A percentile compares a stretch with the other conserved stretches of the same genome.
Conservation (phyloP, 2,797 vertebrate species). For the Galagoides demidoff region DNA sequence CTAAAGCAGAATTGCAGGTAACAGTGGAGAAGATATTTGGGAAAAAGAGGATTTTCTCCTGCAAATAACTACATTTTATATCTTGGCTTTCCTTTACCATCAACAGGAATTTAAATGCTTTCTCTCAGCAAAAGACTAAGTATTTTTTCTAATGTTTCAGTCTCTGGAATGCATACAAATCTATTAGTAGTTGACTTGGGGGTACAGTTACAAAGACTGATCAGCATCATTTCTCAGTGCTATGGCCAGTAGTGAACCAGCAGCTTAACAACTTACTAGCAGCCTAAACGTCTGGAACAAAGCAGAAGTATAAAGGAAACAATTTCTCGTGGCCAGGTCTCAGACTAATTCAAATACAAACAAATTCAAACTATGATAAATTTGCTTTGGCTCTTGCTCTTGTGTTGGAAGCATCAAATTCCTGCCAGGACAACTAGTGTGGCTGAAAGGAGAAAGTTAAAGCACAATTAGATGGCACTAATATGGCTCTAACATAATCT, state of each 20-base stretch:
- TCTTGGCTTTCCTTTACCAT: not conserved
- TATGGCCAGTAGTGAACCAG: not conserved
- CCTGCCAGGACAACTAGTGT: slow-evolving; percentile 40
- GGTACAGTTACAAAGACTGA: not conserved
- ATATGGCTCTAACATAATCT: slow-evolving; percentile 48
- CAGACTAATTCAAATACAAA: slow-evolving; percentile 66
- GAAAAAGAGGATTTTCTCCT: not conserved
- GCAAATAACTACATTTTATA: slow-evolving; percentile 19
- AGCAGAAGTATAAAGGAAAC: slow-evolving; percentile 49
- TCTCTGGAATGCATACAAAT: slow-evolving; percentile 8
- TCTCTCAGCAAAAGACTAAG: not conserved
- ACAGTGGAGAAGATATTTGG: not conserved
- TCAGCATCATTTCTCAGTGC: not conserved
- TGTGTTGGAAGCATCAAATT: slow-evolving; percentile 42
- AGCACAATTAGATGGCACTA: slow-evolving; percentile 59
- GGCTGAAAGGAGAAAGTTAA: slow-evolving; percentile 66
- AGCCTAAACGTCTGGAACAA: slow-evolving; percentile 60
- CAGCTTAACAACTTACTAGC: not conserved
- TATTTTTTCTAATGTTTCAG: not conserved
- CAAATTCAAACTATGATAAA: slow-evolving; percentile 60
- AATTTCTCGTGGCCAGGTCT: slow-evolving; percentile 22
- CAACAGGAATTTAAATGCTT: slow-evolving; percentile 1
- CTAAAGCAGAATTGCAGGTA: slow-evolving; percentile 15
- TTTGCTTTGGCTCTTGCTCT: slow-evolving; percentile 58
- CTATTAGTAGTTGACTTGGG: not conserved